Evolutionary conservation across 2,797 vertebrate species (phyloP).

Genomic region (Siniperca obscura): DNA sequence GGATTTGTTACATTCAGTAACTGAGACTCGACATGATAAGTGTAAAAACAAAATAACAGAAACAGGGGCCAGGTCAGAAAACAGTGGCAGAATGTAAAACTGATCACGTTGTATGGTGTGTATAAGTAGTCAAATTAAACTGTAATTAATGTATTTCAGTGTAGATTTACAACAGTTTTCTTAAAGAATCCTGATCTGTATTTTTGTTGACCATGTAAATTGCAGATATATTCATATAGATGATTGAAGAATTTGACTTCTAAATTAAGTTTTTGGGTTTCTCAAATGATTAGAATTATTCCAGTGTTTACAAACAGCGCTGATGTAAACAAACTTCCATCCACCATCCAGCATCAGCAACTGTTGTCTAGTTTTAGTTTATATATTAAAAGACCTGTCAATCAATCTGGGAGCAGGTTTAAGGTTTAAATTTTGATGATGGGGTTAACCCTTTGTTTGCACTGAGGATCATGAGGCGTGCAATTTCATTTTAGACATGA

Average conservation of each 20-base stretch:
- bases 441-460: not conserved
- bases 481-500: not conserved
- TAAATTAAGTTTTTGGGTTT: not conserved
- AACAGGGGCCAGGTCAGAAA: slow-evolving; percentile 28
- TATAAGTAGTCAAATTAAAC: not conserved
- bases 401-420: not conserved
- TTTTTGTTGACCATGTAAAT: not conserved
- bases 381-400: too few species aligned
- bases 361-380: too few species aligned
- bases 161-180: not conserved
- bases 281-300: not conserved
- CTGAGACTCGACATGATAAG: slow-evolving; percentile 40
- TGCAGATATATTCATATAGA: not conserved
- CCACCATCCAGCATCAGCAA: not conserved
- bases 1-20: slow-evolving; percentile 38
- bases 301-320: not conserved
- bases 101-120: not conserved
- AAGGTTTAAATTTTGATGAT: not conserved
- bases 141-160: not conserved
- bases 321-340: not conserved
- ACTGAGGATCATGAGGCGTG: not conserved
- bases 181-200: not conserved
- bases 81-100: not conserved
- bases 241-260: not conserved
- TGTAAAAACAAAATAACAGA: slow-evolving; percentile 40